phyloP scores from a whole-genome alignment of 53 echinoderm and acorn worm species.

The Antedon mediterranea region DNA sequence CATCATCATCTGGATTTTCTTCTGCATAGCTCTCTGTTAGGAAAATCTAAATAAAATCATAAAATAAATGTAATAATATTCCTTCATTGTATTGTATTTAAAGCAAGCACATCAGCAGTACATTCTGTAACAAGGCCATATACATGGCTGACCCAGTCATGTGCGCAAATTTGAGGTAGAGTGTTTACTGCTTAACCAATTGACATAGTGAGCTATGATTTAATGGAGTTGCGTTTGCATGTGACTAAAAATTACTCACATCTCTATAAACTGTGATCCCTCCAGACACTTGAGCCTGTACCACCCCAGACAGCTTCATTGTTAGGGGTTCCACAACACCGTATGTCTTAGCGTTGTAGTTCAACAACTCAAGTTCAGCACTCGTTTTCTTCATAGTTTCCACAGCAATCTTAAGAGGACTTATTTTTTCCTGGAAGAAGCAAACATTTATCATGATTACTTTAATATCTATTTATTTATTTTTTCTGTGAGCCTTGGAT shows the following conservation, averaged over 20 bases:
- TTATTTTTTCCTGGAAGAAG: conserved; percentile 37
- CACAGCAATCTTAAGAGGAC: conserved; percentile 63
- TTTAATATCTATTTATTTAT: no score
- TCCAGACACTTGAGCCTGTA: conserved; percentile 83
- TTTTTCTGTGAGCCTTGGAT: no score
- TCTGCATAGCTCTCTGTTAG: conserved; percentile 42
- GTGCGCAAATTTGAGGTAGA: no score
- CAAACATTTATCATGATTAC: not conserved
- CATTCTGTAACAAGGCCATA: no score
- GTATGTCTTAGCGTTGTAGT: conserved; percentile 23
- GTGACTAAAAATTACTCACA: conserved; percentile 25
- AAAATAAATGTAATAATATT: no score
- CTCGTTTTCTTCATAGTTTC: conserved; percentile 67
- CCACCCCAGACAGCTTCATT: conserved; percentile 60
- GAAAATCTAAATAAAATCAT: conserved; percentile 42
- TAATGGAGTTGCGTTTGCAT: no score
- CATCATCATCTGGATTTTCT: conserved; percentile 47
- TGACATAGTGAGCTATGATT: no score
- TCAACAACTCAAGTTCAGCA: conserved; percentile 14
- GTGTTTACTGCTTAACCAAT: no score
- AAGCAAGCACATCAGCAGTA: no score
- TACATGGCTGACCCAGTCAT: no score
- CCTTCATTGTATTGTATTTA: no score
- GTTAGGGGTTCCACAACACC: conserved; percentile 59
- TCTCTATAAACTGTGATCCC: conserved; percentile 52